Percentiles rank a stretch among this genome's conserved stretches.
Evolutionary conservation across 2,888 invertebrate genomes (phyloP).

Genomic region (Drosophila lutescens): DNA sequence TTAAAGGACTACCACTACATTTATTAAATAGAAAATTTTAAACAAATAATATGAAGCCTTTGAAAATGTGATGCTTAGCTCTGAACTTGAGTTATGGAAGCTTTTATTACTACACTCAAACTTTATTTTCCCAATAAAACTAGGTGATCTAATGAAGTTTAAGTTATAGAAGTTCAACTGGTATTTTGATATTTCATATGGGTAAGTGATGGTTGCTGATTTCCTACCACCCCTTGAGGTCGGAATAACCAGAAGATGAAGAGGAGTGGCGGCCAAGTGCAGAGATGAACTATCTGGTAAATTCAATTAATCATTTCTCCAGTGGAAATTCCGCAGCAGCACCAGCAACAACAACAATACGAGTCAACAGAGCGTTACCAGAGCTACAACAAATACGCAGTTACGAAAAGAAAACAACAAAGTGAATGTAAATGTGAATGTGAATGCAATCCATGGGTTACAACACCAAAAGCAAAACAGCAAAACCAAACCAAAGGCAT

Average conservation of each 20-base stretch:
- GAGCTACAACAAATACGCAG: constrained; percentile 75
- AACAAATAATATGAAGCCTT: too few species aligned
- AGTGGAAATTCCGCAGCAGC: constrained; percentile 64
- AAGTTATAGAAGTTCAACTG: not conserved
- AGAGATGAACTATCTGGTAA: constrained; percentile 67
- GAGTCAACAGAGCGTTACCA: constrained; percentile 71
- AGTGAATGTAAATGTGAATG: constrained; percentile 32
- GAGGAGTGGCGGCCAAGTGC: constrained; percentile 51
- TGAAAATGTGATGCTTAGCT: too few species aligned
- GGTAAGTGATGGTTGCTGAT: not conserved
- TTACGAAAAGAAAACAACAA: constrained; percentile 58
- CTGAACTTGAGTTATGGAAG: not conserved
- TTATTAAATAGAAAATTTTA: too few species aligned
- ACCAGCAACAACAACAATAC: constrained; percentile 36
- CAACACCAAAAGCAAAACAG: constrained; percentile 52
- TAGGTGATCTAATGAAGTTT: not conserved
- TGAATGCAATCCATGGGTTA: constrained; percentile 67
- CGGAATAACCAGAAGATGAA: not conserved
- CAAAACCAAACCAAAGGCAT: constrained; percentile 22
- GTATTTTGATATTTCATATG: constrained; percentile 2
- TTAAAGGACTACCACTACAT: too few species aligned
- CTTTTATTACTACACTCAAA: not conserved
- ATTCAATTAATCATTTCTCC: constrained; percentile 76
- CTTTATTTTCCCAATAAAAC: not conserved
- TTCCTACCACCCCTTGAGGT: not conserved